Percentiles rank a stretch among this genome's conserved stretches.
These are phyloP conservation scores for Poeciliopsis turneri DNA, from an alignment of 2,797 vertebrate genomes.

Conservation along the genomic window DNA sequence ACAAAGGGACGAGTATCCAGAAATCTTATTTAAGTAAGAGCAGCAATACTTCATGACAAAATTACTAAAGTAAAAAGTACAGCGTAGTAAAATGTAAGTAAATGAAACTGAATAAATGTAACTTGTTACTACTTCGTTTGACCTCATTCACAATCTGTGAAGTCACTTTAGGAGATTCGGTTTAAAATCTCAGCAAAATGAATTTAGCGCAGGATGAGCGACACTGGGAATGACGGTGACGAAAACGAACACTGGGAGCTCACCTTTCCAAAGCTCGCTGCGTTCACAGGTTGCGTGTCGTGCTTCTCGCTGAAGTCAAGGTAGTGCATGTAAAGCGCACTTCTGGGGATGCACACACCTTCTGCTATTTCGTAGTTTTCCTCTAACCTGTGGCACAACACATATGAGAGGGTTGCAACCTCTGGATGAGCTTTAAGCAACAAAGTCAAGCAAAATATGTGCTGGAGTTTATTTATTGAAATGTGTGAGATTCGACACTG, in stretches of 20 bases:
- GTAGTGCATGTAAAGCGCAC: conserved; percentile 99
- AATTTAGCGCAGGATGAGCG: neutral
- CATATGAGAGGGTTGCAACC: neutral
- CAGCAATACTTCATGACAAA: no score
- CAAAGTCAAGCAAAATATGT: neutral
- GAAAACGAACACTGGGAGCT: conserved; percentile 32
- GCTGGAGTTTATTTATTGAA: neutral
- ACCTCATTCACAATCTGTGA: neutral
- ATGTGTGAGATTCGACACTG: neutral
- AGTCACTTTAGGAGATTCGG: neutral
- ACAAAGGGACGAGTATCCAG: no score
- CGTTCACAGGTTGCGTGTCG: conserved; percentile 96
- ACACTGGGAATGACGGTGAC: neutral
- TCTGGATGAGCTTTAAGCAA: neutral
- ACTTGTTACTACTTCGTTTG: neutral
- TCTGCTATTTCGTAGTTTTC: conserved; percentile 99
- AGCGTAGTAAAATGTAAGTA: no score
- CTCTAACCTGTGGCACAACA: conserved; percentile 87
- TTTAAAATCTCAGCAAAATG: neutral
- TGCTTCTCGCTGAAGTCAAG: conserved; percentile 99
- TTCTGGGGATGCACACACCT: conserved; percentile 97
- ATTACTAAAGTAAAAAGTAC: no score
- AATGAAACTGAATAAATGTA: no score
- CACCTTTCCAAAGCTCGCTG: conserved; percentile 99
- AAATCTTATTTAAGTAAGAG: no score